phyloP scores from a whole-genome alignment of 2,888 invertebrate species.

The Mythimna albipuncta region DNA sequence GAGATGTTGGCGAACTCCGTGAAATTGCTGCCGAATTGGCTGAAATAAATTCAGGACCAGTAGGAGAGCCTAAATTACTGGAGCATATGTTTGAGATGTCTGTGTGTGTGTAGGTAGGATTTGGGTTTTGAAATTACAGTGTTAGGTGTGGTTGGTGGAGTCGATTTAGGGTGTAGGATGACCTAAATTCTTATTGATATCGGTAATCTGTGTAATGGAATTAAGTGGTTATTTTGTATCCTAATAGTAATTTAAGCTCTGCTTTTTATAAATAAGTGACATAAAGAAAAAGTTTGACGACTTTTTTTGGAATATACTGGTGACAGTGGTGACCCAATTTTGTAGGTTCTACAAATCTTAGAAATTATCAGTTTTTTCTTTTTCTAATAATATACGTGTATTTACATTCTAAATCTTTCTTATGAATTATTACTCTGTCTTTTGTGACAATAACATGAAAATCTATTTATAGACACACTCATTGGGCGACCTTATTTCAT shows the following conservation, averaged over 20 bases:
- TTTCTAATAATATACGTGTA: too few relatives aligned
- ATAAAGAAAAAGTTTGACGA: neutral
- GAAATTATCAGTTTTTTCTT: too few relatives aligned
- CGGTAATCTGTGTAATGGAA: neutral
- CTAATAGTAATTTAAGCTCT: neutral
- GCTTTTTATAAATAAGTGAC: too few relatives aligned
- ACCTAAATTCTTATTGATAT: constrained; percentile 1
- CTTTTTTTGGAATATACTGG: too few relatives aligned
- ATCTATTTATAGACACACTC: too few relatives aligned
- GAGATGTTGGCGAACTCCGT: constrained; percentile 37
- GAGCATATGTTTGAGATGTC: constrained; percentile 43
- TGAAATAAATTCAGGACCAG: constrained; percentile 39
- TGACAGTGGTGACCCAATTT: too few relatives aligned
- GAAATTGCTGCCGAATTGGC: constrained; percentile 30
- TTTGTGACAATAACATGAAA: too few relatives aligned
- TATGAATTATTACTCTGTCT: too few relatives aligned
- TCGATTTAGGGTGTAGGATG: neutral
- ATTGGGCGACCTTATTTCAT: too few relatives aligned
- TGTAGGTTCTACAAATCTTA: too few relatives aligned
- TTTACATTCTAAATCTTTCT: too few relatives aligned
- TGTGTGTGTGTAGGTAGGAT: constrained; percentile 17
- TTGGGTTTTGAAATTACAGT: constrained; percentile 30
- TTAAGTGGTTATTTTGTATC: neutral
- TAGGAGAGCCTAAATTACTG: constrained; percentile 31
- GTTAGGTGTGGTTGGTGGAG: neutral